Percentiles rank a stretch among this genome's conserved stretches.
Conservation (phyloP, 30 jellyfish, hydroid and myxozoan genomes). For the Cassiopea andromeda region DNA sequence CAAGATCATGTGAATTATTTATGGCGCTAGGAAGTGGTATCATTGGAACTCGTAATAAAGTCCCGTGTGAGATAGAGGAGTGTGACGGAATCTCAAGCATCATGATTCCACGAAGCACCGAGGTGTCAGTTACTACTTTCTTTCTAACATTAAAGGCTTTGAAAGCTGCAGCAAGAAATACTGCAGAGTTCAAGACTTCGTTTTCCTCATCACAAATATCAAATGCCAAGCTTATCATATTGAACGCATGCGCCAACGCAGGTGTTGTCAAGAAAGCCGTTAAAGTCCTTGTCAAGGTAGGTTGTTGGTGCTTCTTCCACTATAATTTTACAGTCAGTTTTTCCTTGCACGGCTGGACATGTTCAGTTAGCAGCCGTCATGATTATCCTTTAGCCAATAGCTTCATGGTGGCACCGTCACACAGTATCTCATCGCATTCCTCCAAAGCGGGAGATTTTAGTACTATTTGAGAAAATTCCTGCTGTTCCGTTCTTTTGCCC, state of each 20-base stretch:
- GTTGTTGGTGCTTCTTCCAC: neutral
- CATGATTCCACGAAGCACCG: slow-evolving; percentile 35
- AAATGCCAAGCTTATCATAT: slow-evolving; percentile 36
- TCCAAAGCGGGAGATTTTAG: too few relatives aligned
- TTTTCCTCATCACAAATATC: slow-evolving; percentile 8
- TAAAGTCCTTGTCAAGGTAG: slow-evolving; percentile 51
- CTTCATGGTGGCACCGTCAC: too few relatives aligned
- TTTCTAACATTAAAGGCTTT: slow-evolving; percentile 39
- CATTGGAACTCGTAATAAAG: slow-evolving; percentile 27
- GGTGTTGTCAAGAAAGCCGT: slow-evolving; percentile 39
- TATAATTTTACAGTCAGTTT: too few relatives aligned
- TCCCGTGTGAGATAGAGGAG: slow-evolving; percentile 40
- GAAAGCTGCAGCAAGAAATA: slow-evolving; percentile 21
- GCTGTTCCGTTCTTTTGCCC: too few relatives aligned
- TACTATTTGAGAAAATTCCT: too few relatives aligned
- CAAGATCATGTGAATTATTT: slow-evolving; percentile 25
- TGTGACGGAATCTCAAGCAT: slow-evolving; percentile 56
- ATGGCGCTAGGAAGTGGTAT: slow-evolving; percentile 71
- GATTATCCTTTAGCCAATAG: too few relatives aligned
- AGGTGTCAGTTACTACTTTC: slow-evolving; percentile 13
- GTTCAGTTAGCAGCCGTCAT: too few relatives aligned
- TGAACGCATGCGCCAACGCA: slow-evolving; percentile 63
- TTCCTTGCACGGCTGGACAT: too few relatives aligned
- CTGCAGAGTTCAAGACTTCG: neutral
- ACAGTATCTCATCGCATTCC: too few relatives aligned